phyloP scores from a whole-genome alignment of 2,888 invertebrate genomes.

The Caenorhabditis zanzibari region DNA sequence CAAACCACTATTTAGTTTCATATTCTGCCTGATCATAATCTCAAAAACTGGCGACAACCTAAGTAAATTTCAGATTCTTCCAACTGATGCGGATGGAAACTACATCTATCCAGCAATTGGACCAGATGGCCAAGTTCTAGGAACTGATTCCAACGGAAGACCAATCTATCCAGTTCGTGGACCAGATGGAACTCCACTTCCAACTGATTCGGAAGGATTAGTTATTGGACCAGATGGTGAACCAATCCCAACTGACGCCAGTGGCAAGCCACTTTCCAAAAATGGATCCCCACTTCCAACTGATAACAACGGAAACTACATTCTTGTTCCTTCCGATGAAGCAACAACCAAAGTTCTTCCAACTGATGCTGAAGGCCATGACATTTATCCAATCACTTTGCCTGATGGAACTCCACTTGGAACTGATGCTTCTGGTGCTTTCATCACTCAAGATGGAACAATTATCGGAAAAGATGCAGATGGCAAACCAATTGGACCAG shows the following conservation, averaged over 20 bases:
- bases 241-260: slow-evolving; percentile 49
- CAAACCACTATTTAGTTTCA: not conserved
- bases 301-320: slow-evolving; percentile 22
- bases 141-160: slow-evolving; percentile 31
- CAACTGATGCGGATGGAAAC: slow-evolving; percentile 63
- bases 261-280: slow-evolving; percentile 53
- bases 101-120: slow-evolving; percentile 62
- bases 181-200: slow-evolving; percentile 45
- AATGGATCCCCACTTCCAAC: slow-evolving; percentile 69
- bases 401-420: slow-evolving; percentile 47
- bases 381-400: slow-evolving; percentile 19
- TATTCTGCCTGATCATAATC: slow-evolving; percentile 13
- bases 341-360: not conserved
- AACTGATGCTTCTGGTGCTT: slow-evolving; percentile 32
- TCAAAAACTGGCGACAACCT: slow-evolving; percentile 36
- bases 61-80: slow-evolving; percentile 27
- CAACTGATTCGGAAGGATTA: slow-evolving; percentile 40
- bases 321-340: slow-evolving; percentile 44
- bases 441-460: slow-evolving; percentile 67
- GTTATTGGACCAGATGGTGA: slow-evolving; percentile 59
- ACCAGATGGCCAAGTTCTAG: slow-evolving; percentile 66
- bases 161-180: slow-evolving; percentile 46
- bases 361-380: slow-evolving; percentile 22
- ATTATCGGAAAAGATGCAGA: slow-evolving; percentile 65
- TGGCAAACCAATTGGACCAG: slow-evolving; percentile 51